A percentile compares a stretch with the other conserved stretches of the same genome.
Evolutionary conservation across 2,888 invertebrate species (phyloP).

Genomic region (Celastrina argiolus): DNA sequence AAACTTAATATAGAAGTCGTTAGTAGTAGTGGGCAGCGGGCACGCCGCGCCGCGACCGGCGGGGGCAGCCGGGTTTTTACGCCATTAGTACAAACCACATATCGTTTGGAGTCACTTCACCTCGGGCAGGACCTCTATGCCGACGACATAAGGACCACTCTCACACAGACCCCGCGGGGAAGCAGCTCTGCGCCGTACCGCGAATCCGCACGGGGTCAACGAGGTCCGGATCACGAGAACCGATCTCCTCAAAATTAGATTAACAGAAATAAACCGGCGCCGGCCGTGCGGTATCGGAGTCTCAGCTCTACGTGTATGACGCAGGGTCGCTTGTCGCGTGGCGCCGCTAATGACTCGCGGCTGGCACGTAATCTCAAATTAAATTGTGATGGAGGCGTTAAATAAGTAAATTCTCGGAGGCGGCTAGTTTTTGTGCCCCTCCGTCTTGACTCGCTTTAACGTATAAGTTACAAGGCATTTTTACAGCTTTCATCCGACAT

Average conservation of each 20-base stretch:
- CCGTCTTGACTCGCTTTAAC: background rate
- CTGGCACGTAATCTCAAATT: conserved; percentile 51
- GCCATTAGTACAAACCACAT: no score
- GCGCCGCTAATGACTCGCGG: background rate
- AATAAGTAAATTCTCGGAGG: conserved; percentile 49
- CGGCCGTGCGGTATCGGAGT: background rate
- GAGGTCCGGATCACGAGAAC: conserved; percentile 12
- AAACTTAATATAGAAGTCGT: conserved; percentile 3
- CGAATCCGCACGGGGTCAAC: conserved; percentile 12
- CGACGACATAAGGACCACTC: background rate
- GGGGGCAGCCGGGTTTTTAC: background rate
- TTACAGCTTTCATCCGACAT: background rate
- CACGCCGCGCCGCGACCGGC: background rate
- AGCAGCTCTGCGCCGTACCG: background rate
- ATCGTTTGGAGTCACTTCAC: no score
- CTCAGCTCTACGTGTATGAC: background rate
- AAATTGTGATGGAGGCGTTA: conserved; percentile 53
- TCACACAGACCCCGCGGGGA: no score
- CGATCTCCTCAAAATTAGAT: conserved; percentile 21
- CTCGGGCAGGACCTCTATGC: conserved; percentile 30
- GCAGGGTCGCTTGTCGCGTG: background rate
- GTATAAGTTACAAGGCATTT: background rate
- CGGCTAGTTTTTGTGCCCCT: conserved; percentile 34
- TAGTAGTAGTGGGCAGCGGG: background rate
- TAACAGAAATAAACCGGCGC: conserved; percentile 16